Evolutionary conservation across 35 echinoderm and acorn worm species (phyloP).

Genomic region (Diadema setosum): DNA sequence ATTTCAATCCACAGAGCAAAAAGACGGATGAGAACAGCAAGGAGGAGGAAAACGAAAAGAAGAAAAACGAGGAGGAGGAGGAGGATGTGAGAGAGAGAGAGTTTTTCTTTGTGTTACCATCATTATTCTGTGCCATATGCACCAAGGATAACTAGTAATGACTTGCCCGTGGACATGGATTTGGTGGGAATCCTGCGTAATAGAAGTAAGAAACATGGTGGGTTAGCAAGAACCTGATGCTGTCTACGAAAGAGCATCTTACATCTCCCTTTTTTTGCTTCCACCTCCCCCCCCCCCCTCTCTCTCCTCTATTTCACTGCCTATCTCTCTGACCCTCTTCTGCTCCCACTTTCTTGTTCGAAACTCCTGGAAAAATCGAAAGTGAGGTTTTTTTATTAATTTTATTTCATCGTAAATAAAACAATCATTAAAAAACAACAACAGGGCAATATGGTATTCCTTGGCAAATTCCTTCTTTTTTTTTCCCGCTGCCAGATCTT

Average conservation of each 20-base stretch:
- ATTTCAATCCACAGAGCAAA: too few species aligned
- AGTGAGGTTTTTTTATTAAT: too few species aligned
- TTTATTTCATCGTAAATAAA: too few species aligned
- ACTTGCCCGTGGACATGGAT: neutral
- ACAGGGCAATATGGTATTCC: too few species aligned
- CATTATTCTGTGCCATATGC: neutral
- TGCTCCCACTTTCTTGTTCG: neutral
- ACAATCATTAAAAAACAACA: too few species aligned
- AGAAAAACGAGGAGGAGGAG: neutral
- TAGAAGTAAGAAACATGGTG: neutral
- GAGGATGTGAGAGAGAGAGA: too few species aligned
- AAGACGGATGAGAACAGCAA: neutral
- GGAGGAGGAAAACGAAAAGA: neutral
- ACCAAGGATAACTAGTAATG: neutral
- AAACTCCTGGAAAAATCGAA: too few species aligned
- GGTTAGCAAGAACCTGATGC: too few species aligned
- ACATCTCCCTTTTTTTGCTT: neutral
- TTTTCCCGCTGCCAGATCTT: too few species aligned
- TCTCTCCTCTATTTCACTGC: neutral
- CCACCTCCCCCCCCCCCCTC: neutral
- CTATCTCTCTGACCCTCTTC: neutral
- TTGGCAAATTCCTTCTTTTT: too few species aligned
- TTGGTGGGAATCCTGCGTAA: neutral
- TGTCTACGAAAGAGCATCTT: too few species aligned
- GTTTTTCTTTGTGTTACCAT: too few species aligned